These are phyloP conservation scores for Odontocerum albicorne DNA, from an alignment of 2,888 invertebrate species.

Conservation along the genomic window DNA sequence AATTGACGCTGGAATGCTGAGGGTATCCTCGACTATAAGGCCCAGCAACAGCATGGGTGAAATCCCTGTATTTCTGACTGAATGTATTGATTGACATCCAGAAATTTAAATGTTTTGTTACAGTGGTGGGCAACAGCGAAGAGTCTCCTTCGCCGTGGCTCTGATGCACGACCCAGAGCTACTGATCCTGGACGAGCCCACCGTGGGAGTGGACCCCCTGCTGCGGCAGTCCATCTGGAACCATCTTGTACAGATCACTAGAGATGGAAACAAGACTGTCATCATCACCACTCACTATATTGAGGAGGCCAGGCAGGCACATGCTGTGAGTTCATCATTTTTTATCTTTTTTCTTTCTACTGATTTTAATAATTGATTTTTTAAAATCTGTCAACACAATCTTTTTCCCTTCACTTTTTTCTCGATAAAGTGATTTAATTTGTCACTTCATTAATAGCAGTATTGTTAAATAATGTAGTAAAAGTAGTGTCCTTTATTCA, in stretches of 20 bases:
- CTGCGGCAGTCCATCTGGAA: slow-evolving; percentile 93
- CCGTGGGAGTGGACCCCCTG: slow-evolving; percentile 90
- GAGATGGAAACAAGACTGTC: slow-evolving; percentile 88
- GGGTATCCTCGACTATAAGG: no score
- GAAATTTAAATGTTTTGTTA: not conserved
- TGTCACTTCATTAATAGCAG: no score
- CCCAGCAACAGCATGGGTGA: no score
- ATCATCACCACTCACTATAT: slow-evolving; percentile 83
- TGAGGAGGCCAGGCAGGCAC: slow-evolving; percentile 91
- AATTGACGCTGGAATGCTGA: no score
- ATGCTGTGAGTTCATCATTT: slow-evolving; percentile 65
- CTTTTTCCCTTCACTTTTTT: no score
- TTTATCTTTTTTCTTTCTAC: not conserved
- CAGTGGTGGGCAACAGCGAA: slow-evolving; percentile 89
- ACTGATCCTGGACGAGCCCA: slow-evolving; percentile 89
- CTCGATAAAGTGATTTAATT: no score
- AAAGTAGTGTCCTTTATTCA: no score
- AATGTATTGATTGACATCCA: not conserved
- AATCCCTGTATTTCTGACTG: no score
- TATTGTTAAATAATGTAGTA: no score
- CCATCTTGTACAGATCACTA: slow-evolving; percentile 86
- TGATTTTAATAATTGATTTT: not conserved
- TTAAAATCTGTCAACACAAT: not conserved
- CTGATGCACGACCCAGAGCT: slow-evolving; percentile 92
- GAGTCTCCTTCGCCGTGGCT: slow-evolving; percentile 90